phyloP scores from a whole-genome alignment of 2,797 vertebrate genomes.

The Sebastolobus altivelis region DNA sequence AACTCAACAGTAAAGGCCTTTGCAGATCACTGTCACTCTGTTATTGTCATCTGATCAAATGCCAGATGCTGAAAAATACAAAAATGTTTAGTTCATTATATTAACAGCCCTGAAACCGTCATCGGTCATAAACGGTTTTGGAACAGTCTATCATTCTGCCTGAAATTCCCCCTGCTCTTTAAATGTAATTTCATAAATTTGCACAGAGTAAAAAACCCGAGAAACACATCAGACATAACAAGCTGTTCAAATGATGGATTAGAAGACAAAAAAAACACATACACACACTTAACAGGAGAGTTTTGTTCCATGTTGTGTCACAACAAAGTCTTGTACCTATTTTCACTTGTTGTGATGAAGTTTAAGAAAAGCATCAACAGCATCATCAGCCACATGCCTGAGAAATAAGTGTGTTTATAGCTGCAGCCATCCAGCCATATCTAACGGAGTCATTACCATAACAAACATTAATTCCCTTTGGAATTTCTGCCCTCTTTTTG shows the following conservation, averaged over 20 bases:
- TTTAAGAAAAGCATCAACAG: background rate
- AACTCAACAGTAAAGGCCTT: background rate
- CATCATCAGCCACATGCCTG: background rate
- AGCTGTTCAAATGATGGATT: background rate
- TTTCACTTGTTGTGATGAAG: background rate
- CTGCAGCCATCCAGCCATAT: conserved; percentile 49
- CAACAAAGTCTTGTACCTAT: background rate
- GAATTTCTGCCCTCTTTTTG: conserved; percentile 61
- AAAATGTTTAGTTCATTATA: background rate
- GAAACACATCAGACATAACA: background rate
- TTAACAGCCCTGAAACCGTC: background rate
- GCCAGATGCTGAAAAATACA: background rate
- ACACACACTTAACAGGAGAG: too few relatives aligned
- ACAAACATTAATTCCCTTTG: conserved; percentile 58
- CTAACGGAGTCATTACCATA: conserved; percentile 55
- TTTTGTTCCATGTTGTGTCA: too few relatives aligned
- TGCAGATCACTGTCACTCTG: background rate
- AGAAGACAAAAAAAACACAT: background rate
- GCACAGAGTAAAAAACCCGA: background rate
- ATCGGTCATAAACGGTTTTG: too few relatives aligned
- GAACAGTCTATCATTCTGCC: background rate
- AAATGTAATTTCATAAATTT: background rate
- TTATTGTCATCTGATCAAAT: background rate
- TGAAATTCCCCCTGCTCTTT: background rate
- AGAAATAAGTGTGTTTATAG: conserved; percentile 20